Evolutionary conservation across 2,888 invertebrate species (phyloP).

Genomic region (Melieria picta): DNA sequence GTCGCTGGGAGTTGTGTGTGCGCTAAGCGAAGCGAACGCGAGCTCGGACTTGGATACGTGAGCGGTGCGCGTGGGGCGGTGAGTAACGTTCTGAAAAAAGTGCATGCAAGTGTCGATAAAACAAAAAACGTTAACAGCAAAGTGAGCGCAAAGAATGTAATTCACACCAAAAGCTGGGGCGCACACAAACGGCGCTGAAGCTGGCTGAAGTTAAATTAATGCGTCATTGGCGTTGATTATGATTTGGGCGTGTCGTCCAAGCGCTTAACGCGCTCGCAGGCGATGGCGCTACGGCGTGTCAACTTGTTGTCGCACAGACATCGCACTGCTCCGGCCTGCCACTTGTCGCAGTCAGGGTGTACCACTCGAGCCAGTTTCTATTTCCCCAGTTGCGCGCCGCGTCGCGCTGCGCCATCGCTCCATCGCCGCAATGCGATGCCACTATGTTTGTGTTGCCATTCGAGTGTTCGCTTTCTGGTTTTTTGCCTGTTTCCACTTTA

Average conservation of each 20-base stretch:
- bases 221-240: slow-evolving; percentile 2
- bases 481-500: neutral
- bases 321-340: too few relatives aligned
- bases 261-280: too few relatives aligned
- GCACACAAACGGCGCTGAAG: too few relatives aligned
- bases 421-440: neutral
- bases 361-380: too few relatives aligned
- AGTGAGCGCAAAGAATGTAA: neutral
- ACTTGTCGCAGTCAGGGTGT: too few relatives aligned
- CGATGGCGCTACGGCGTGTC: too few relatives aligned
- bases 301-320: too few relatives aligned
- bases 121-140: too few relatives aligned
- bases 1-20: too few relatives aligned
- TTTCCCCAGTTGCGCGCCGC: too few relatives aligned
- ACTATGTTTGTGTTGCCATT: neutral
- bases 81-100: neutral
- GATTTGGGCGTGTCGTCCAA: slow-evolving; percentile 21
- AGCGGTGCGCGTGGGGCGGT: neutral
- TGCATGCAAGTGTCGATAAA: too few relatives aligned
- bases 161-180: neutral
- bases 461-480: neutral
- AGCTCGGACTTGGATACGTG: neutral
- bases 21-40: too few relatives aligned
- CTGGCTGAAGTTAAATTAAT: neutral
- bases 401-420: neutral